Percentiles rank a stretch among this genome's conserved stretches.
Evolutionary conservation across 1,140 invertebrate genomes (phyloP).

Genomic region (Neuroterus valhalla): DNA sequence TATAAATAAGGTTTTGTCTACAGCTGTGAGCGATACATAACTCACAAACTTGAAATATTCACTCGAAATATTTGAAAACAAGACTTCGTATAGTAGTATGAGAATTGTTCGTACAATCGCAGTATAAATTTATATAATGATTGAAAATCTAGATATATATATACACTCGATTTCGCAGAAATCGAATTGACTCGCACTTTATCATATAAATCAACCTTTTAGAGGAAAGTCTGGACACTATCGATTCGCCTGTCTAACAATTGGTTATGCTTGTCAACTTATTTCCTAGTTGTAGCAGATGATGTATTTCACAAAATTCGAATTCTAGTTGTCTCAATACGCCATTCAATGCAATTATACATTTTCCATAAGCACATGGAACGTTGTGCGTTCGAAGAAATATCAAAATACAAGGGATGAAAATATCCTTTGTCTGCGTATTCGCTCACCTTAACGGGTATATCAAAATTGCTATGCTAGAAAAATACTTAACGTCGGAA

Average conservation of each 20-base stretch:
- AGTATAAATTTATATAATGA: conserved; percentile 7
- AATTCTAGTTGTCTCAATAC: neutral
- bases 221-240: neutral
- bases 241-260: neutral
- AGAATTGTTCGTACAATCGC: conserved; percentile 9
- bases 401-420: conserved; percentile 35
- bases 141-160: conserved; percentile 3
- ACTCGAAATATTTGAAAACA: no score
- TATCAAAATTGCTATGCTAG: conserved; percentile 22
- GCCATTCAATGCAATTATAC: neutral
- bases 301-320: neutral
- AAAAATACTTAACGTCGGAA: conserved; percentile 38
- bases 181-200: conserved; percentile 15
- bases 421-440: conserved; percentile 14
- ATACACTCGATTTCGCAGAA: conserved; percentile 11
- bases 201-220: conserved; percentile 10
- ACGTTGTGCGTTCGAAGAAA: conserved; percentile 44
- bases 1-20: neutral
- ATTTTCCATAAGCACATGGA: conserved; percentile 37
- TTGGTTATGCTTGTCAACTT: neutral
- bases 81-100: neutral
- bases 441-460: neutral
- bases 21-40: neutral
- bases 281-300: neutral
- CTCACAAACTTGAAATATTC: neutral